A percentile compares a stretch with the other conserved stretches of the same genome.
These are phyloP conservation scores for Megaceryle alcyon DNA, from an alignment of 2,797 vertebrate species.

Conservation along the genomic window DNA sequence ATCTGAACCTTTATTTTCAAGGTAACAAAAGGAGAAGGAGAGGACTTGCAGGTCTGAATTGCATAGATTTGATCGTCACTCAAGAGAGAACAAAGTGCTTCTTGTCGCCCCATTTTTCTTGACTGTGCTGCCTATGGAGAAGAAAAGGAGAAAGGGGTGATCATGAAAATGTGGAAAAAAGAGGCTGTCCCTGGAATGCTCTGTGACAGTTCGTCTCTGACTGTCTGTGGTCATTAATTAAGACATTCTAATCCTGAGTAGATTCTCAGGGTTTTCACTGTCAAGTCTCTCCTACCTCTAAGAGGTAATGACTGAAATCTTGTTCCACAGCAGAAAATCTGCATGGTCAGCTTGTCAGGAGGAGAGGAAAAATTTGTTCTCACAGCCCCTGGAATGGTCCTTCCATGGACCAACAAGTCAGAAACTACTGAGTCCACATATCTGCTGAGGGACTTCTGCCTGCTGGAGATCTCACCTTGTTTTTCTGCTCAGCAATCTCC, in stretches of 20 bases:
- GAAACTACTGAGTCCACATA: background rate
- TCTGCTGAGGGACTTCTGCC: background rate
- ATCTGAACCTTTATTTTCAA: background rate
- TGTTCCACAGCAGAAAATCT: background rate
- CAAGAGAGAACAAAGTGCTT: background rate
- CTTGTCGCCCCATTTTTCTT: background rate
- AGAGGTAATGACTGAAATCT: background rate
- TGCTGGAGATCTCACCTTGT: background rate
- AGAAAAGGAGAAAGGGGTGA: background rate
- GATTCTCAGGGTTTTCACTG: background rate
- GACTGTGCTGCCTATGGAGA: background rate
- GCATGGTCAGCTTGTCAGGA: rapidly evolving
- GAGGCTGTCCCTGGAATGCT: background rate
- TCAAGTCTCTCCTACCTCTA: background rate
- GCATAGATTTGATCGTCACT: rapidly evolving
- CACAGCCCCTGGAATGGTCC: background rate
- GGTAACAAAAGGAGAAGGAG: background rate
- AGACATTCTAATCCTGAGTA: background rate
- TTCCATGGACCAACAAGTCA: background rate
- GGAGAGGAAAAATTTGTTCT: background rate
- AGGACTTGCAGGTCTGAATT: background rate
- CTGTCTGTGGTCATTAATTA: background rate
- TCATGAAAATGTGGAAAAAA: background rate
- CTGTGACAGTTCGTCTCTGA: background rate
- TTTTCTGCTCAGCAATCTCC: background rate